Evolutionary conservation across 30 jellyfish, hydroid and myxozoan species (phyloP).

Genomic region (Chironex yamaguchii): DNA sequence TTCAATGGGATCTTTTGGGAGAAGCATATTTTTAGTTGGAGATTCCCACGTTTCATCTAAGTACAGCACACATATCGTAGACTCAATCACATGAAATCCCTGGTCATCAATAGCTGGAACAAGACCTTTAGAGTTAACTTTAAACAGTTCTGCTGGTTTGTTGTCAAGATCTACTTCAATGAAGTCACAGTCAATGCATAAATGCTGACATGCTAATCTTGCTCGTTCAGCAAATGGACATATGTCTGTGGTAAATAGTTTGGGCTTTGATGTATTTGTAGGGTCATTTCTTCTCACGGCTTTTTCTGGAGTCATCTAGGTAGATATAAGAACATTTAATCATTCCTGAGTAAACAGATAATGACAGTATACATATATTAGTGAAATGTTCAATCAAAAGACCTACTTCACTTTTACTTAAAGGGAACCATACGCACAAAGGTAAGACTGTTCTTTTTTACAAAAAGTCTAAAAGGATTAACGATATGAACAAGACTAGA

Average conservation of each 20-base stretch:
- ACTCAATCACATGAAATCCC: slow-evolving; percentile 49
- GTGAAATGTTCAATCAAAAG: no score
- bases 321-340: no score
- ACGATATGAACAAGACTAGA: no score
- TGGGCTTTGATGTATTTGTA: slow-evolving; percentile 23
- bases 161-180: slow-evolving; percentile 53
- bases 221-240: slow-evolving; percentile 79
- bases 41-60: slow-evolving; percentile 76
- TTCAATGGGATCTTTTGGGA: slow-evolving; percentile 47
- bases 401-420: no score
- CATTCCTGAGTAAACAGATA: no score
- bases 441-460: no score
- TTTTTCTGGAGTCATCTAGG: slow-evolving; percentile 9
- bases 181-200: slow-evolving; percentile 39
- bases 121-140: slow-evolving; percentile 71
- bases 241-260: slow-evolving; percentile 54
- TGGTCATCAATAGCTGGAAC: slow-evolving; percentile 79
- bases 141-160: slow-evolving; percentile 69
- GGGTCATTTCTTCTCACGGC: slow-evolving; percentile 34
- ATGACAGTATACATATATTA: no score
- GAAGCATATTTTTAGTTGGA: slow-evolving; percentile 2
- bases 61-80: slow-evolving; percentile 57
- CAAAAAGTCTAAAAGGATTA: no score
- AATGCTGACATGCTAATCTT: slow-evolving; percentile 57
- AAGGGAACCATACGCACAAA: no score